Conservation (phyloP, 2,888 invertebrate genomes). For the Emmelina monodactyla region DNA sequence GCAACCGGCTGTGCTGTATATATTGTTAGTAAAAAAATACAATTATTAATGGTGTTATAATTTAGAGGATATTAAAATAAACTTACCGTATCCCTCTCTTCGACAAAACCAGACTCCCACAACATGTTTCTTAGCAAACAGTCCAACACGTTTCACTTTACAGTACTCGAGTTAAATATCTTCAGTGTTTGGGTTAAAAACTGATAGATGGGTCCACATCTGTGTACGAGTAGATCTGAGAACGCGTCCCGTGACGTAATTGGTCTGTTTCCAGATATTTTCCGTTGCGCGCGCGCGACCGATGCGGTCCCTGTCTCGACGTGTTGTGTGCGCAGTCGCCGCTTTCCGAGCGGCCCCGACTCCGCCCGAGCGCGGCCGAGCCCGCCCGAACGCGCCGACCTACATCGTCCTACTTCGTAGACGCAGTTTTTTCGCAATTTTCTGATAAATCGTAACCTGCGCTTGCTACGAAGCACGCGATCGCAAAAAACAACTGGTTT, state of each 20-base stretch:
- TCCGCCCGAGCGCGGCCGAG: slow-evolving; percentile 36
- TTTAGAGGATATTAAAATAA: slow-evolving; percentile 20
- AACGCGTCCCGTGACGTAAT: slow-evolving; percentile 46
- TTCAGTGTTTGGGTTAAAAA: slow-evolving; percentile 15
- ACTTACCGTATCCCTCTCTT: slow-evolving; percentile 57
- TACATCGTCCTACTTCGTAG: slow-evolving; percentile 55
- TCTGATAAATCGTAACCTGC: slow-evolving; percentile 49
- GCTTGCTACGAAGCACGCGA: slow-evolving; percentile 19
- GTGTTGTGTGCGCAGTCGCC: slow-evolving; percentile 44
- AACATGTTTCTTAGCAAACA: slow-evolving; percentile 40
- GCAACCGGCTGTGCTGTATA: slow-evolving; percentile 43
- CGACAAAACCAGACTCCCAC: slow-evolving; percentile 54
- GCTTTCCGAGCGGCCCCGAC: slow-evolving; percentile 32
- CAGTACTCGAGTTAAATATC: slow-evolving; percentile 9
- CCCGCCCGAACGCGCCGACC: slow-evolving; percentile 45
- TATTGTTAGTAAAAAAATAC: too few species aligned
- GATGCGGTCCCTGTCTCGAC: slow-evolving; percentile 36
- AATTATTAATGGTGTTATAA: too few species aligned
- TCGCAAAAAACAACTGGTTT: slow-evolving; percentile 25
- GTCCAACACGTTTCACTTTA: slow-evolving; percentile 44
- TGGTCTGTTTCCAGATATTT: slow-evolving; percentile 21
- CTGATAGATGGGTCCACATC: slow-evolving; percentile 36
- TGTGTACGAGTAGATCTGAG: slow-evolving; percentile 19
- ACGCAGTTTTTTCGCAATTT: slow-evolving; percentile 54
- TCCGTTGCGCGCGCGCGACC: slow-evolving; percentile 34